Evolutionary conservation across 2,888 invertebrate genomes (phyloP), one percentile per base, ranked within the genome.

Genomic region (Atherix ibis): DNA sequence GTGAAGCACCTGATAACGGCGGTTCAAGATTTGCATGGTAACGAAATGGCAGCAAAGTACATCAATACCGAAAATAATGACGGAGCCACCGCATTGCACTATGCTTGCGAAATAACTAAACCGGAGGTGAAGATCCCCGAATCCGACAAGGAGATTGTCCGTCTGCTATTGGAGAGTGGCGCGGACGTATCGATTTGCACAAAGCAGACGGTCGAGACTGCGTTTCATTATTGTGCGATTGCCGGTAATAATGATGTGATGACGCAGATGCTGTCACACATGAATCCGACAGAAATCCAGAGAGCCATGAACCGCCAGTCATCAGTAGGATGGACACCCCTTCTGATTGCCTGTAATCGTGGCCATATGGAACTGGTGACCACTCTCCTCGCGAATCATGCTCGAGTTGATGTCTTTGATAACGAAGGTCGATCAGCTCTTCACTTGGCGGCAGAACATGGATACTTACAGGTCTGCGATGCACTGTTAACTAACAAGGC

Each of bases 361-460:
- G 98, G 95, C 4, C 97, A 98, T 58, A 80, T 87, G 67, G 87
- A 89, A 52, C 75, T 97, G 46, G 91, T 95, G 27, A 84, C 72
- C 51, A 85, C 84, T 40, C 67, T 97, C 36, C 67, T 95, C 38
- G 71, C 81, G 25, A 91, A 95, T 61, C 92, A 97, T 58, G 97
- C 97, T 6, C 74, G 98, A 53, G 97, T 98, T 13, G 98, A 98
- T 57, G 97, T 98, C 0, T 99, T 99, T 58, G 98, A 98, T 56
- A 79, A 77, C 43, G 95, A 97, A 62, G 88, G 88, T 19, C 67
- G 95, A 49, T 95, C 95, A 3, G 95, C 95, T 0, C 68, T 97
- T 32, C 95, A 97, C 61, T 65, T 95, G 47, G 92, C 94, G 10
- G 91, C 94, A 1, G 92, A 95, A 61, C 81, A 82, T 49, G 95